Percentiles rank a stretch among this genome's conserved stretches.
These are phyloP conservation scores for Sepioteuthis lessoniana DNA, from an alignment of 2,888 invertebrate genomes.

Conservation along the genomic window DNA sequence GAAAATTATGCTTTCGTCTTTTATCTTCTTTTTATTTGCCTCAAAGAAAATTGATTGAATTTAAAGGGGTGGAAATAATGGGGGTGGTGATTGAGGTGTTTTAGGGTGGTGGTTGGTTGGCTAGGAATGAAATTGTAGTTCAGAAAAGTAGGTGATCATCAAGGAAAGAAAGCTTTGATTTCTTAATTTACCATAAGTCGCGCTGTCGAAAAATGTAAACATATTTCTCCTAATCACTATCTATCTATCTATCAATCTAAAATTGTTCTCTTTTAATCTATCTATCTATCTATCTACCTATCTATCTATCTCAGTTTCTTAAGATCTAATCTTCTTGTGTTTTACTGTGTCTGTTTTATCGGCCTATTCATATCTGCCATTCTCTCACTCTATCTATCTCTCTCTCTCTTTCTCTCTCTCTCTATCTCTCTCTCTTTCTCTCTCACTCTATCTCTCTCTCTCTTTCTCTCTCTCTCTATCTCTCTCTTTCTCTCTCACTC, in stretches of 20 bases:
- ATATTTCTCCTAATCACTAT: neutral
- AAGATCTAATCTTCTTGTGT: too few relatives aligned
- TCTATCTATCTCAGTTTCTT: too few relatives aligned
- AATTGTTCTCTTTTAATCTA: too few relatives aligned
- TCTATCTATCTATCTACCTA: too few relatives aligned
- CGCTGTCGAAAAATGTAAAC: neutral
- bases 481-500: too few relatives aligned
- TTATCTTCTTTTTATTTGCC: neutral
- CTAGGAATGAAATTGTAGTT: neutral
- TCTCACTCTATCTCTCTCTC: too few relatives aligned
- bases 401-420: too few relatives aligned
- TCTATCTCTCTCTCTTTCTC: too few relatives aligned
- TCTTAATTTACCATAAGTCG: neutral
- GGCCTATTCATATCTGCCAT: too few relatives aligned
- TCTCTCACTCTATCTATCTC: too few relatives aligned
- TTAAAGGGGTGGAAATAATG: constrained; percentile 8
- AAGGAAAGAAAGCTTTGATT: neutral
- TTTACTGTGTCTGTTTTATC: too few relatives aligned
- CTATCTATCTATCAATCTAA: neutral
- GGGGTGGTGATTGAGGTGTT: neutral
- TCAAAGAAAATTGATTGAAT: neutral
- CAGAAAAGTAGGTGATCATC: neutral
- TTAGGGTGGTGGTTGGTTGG: neutral
- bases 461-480: too few relatives aligned
- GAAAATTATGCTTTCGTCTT: neutral